Percentiles rank a stretch among this genome's conserved stretches.
These are phyloP conservation scores for Sisor rabdophorus DNA, from an alignment of 2,113 vertebrate species.

Conservation along the genomic window DNA sequence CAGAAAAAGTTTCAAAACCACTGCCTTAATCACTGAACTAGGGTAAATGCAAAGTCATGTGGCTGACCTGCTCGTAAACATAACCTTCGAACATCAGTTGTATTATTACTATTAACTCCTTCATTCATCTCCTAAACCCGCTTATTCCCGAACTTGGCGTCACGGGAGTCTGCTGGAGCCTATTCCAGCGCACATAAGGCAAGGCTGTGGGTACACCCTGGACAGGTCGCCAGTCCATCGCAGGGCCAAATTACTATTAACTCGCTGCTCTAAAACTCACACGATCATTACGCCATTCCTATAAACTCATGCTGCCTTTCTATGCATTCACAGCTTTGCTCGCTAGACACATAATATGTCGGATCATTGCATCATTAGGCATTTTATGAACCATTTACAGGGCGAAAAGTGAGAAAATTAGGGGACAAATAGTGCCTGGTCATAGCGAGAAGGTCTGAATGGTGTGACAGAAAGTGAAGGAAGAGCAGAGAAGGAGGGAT, in stretches of 20 bases:
- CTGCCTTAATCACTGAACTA: no score
- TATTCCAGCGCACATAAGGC: no score
- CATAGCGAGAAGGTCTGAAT: neutral
- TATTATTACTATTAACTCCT: neutral
- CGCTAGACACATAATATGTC: neutral
- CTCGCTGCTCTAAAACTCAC: neutral
- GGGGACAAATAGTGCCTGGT: neutral
- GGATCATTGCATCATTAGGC: constrained; percentile 31
- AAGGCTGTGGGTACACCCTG: no score
- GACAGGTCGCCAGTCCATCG: no score
- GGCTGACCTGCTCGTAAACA: constrained; percentile 38
- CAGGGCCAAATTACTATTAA: neutral
- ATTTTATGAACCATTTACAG: neutral
- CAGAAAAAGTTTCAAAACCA: no score
- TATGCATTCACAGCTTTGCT: neutral
- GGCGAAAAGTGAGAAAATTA: neutral
- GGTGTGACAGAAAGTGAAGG: neutral
- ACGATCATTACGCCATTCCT: no score
- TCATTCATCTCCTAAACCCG: no score
- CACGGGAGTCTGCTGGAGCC: no score
- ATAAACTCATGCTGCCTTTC: neutral
- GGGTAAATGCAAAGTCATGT: neutral
- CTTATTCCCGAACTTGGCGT: no score
- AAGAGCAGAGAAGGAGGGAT: neutral
- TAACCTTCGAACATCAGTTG: constrained; percentile 57